phyloP scores from a whole-genome alignment of 2,797 vertebrate species.

The Remorina albescens region DNA sequence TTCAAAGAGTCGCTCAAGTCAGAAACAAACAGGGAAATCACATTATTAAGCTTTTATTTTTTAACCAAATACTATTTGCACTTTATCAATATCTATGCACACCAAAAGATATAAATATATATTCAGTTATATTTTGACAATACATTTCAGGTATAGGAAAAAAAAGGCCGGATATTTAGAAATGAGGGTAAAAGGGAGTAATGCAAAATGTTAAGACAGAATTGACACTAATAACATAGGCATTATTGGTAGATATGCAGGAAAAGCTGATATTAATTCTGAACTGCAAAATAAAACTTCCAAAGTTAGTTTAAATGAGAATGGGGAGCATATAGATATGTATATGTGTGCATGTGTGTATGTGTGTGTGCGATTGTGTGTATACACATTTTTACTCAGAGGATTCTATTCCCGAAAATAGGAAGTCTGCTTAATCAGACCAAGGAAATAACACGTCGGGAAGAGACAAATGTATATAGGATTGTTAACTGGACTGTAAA shows the following conservation, averaged over 20 bases:
- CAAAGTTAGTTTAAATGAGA: slow-evolving; percentile 28
- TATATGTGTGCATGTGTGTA: slow-evolving; percentile 1
- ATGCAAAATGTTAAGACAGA: slow-evolving; percentile 23
- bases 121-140: slow-evolving; percentile 44
- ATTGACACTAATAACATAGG: slow-evolving; percentile 54
- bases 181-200: neutral
- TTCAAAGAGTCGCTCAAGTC: slow-evolving; percentile 52
- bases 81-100: slow-evolving; percentile 81
- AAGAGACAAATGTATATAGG: slow-evolving; percentile 38
- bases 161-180: slow-evolving; percentile 38
- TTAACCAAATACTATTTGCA: slow-evolving; percentile 78
- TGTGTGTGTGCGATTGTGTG: slow-evolving; percentile 11
- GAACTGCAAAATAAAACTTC: slow-evolving; percentile 41
- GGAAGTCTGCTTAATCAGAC: slow-evolving; percentile 47
- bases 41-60: slow-evolving; percentile 66
- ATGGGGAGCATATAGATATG: slow-evolving; percentile 7
- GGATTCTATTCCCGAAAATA: slow-evolving; percentile 27
- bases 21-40: slow-evolving; percentile 54
- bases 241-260: slow-evolving; percentile 37
- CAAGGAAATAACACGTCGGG: slow-evolving; percentile 30
- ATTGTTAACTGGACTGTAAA: slow-evolving; percentile 50
- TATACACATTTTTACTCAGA: slow-evolving; percentile 34
- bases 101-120: slow-evolving; percentile 62
- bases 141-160: slow-evolving; percentile 54
- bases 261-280: slow-evolving; percentile 45